phyloP scores from a whole-genome alignment of 2,113 vertebrate genomes.

The Sphaerodactylus townsendi region DNA sequence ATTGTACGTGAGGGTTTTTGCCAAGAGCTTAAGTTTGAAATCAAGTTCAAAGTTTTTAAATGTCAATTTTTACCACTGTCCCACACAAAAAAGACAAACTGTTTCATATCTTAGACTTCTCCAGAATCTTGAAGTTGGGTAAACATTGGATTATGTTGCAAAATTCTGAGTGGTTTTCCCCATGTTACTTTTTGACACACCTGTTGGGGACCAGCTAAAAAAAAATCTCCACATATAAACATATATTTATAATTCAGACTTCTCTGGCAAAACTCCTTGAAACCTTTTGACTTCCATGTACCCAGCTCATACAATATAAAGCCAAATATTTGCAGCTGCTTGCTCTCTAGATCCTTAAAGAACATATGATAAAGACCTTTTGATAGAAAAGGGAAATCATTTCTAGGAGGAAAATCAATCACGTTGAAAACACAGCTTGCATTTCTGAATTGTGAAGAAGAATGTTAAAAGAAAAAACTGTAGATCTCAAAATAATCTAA shows the following conservation, averaged over 20 bases:
- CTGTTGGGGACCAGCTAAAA: neutral
- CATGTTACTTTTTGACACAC: neutral
- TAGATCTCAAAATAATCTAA: neutral
- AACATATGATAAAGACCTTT: neutral
- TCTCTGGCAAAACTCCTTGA: neutral
- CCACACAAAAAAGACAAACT: neutral
- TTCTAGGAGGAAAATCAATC: neutral
- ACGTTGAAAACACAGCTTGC: neutral
- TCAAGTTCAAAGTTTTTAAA: neutral
- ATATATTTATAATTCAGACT: neutral
- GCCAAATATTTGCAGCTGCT: neutral
- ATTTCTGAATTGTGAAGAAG: neutral
- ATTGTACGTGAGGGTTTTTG: too few relatives aligned
- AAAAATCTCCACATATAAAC: neutral
- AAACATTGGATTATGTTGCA: neutral
- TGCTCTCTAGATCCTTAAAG: neutral
- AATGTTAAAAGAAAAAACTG: neutral
- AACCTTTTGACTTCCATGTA: neutral
- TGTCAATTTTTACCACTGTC: neutral
- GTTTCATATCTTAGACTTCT: neutral
- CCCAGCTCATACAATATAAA: neutral
- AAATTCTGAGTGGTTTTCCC: neutral
- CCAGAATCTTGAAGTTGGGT: neutral
- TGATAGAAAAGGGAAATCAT: neutral
- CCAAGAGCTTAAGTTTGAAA: too few relatives aligned